These are phyloP conservation scores for Tyto alba DNA, from an alignment of 2,113 vertebrate genomes.

Conservation along the genomic window DNA sequence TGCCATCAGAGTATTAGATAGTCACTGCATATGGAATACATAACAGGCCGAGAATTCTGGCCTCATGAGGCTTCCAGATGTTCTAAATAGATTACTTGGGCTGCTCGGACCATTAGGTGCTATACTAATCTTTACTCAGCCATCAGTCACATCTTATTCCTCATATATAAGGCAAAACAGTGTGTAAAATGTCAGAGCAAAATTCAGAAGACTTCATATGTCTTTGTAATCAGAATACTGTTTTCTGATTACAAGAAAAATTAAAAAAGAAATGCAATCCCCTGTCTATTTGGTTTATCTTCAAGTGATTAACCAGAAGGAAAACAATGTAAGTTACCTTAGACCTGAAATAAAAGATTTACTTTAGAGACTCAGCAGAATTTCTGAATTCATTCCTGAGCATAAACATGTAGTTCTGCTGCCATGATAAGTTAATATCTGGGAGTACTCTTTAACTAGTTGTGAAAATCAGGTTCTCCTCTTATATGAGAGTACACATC, in stretches of 20 bases:
- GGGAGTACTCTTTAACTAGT: neutral
- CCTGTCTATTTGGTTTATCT: neutral
- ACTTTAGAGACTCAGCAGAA: neutral
- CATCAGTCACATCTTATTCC: neutral
- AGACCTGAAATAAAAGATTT: neutral
- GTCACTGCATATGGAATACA: neutral
- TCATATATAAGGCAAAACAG: neutral
- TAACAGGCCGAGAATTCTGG: neutral
- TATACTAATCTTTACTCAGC: neutral
- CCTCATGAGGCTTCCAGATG: neutral
- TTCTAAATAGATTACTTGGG: neutral
- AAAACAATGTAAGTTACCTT: neutral
- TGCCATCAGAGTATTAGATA: neutral
- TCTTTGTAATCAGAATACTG: neutral
- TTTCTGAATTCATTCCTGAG: neutral
- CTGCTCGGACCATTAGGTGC: neutral
- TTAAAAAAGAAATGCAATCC: accelerated
- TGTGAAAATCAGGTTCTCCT: neutral
- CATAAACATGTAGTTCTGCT: neutral
- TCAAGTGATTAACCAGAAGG: neutral
- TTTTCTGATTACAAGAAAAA: neutral
- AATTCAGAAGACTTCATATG: neutral
- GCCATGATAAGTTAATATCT: neutral
- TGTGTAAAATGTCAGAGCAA: neutral
- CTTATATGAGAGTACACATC: neutral